phyloP scores from a whole-genome alignment of 2,797 vertebrate genomes.

The Sternotherus odoratus region DNA sequence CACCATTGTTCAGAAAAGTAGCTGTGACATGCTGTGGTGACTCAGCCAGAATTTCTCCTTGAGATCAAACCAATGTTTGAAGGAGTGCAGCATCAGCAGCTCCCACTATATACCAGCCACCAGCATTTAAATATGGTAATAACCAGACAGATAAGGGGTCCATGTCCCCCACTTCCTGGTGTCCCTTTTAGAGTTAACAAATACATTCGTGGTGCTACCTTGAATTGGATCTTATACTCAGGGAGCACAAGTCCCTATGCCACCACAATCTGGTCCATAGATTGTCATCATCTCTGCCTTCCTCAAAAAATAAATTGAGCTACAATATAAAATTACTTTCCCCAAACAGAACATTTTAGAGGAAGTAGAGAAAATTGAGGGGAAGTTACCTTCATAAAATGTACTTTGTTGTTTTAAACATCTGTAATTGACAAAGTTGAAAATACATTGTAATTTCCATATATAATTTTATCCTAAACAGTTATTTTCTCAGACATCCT shows the following conservation, averaged over 20 bases:
- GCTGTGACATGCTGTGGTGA: background rate
- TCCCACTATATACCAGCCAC: background rate
- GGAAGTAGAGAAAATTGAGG: background rate
- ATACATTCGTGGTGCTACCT: background rate
- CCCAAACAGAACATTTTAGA: background rate
- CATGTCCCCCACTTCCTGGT: background rate
- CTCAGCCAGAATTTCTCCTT: background rate
- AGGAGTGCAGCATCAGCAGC: background rate
- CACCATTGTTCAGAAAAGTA: background rate
- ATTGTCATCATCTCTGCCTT: background rate
- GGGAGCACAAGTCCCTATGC: background rate
- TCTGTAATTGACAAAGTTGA: background rate
- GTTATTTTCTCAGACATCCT: background rate
- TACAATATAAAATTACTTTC: background rate
- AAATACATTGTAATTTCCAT: background rate
- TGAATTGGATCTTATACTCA: background rate
- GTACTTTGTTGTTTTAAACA: background rate
- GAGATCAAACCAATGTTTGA: background rate
- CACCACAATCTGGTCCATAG: background rate
- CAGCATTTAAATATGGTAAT: background rate
- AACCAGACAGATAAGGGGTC: background rate
- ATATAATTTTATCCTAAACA: background rate
- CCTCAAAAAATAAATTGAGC: background rate
- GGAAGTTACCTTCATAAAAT: background rate
- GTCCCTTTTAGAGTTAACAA: background rate